A percentile compares a stretch with the other conserved stretches of the same genome.
Conservation (phyloP, 2,113 vertebrate genomes). For the Myrmecophaga tridactyla region DNA sequence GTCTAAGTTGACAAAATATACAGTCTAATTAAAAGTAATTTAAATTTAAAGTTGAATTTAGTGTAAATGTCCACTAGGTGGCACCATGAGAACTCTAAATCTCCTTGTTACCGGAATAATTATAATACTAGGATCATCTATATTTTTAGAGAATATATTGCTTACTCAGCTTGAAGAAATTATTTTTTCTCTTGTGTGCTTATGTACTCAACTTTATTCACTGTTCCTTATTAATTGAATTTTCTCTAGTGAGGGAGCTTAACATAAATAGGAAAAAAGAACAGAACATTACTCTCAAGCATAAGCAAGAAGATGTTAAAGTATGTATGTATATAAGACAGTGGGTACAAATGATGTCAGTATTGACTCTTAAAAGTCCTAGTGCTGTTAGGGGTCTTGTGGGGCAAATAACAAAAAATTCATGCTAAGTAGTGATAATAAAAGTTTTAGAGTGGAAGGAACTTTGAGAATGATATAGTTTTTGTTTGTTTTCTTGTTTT, state of each 20-base stretch:
- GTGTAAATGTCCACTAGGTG: constrained; percentile 66
- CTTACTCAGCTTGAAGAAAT: constrained; percentile 15
- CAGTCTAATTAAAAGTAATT: not conserved
- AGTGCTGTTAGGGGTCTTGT: not conserved
- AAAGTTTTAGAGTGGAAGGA: not conserved
- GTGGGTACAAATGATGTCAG: not conserved
- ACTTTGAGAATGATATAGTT: not conserved
- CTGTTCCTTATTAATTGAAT: not conserved
- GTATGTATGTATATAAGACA: not conserved
- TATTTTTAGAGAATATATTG: not conserved
- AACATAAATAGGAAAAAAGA: constrained; percentile 16
- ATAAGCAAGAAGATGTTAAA: no score
- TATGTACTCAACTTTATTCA: not conserved
- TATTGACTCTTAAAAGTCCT: not conserved
- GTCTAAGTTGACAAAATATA: not conserved
- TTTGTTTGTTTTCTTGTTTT: no score
- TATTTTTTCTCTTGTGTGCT: constrained; percentile 42
- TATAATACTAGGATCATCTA: not conserved
- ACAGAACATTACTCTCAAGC: not conserved
- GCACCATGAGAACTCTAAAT: constrained; percentile 28
- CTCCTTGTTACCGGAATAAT: not conserved
- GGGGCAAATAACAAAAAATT: not conserved
- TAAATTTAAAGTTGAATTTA: constrained; percentile 26
- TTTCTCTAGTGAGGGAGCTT: not conserved
- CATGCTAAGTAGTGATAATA: not conserved